phyloP scores from a whole-genome alignment of 2,113 vertebrate genomes.

The Mus spicilegus region DNA sequence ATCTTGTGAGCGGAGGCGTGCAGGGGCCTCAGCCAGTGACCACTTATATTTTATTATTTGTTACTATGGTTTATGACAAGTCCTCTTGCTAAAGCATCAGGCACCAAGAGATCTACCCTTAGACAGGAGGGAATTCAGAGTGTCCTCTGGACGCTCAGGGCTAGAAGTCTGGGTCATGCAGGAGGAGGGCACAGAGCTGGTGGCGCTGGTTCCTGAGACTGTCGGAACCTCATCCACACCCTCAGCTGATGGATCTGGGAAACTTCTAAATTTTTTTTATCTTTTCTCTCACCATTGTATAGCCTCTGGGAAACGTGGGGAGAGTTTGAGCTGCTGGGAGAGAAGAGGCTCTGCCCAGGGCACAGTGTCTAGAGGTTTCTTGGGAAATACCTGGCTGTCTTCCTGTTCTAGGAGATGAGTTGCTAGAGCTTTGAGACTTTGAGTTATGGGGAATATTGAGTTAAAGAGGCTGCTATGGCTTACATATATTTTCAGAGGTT shows the following conservation, averaged over 20 bases:
- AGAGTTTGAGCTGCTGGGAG: accelerated
- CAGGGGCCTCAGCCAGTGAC: neutral
- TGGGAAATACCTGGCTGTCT: neutral
- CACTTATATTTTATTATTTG: too few species aligned
- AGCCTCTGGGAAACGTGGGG: neutral
- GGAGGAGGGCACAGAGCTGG: neutral
- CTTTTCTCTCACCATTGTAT: neutral
- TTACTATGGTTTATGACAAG: neutral
- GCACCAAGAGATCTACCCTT: neutral
- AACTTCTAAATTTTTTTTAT: neutral
- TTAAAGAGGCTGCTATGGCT: neutral
- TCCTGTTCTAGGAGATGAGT: neutral
- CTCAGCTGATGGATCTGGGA: neutral
- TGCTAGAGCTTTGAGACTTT: neutral
- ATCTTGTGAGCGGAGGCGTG: neutral
- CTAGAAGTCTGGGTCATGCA: neutral
- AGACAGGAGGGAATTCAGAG: neutral
- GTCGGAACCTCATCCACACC: neutral
- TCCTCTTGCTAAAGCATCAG: neutral
- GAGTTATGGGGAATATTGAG: neutral
- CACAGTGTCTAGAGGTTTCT: neutral
- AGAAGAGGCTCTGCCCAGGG: accelerated
- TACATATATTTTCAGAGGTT: neutral
- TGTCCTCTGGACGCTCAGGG: neutral
- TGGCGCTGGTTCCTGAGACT: neutral